Base-by-base conservation (phyloP, 2,888 invertebrate genomes). In the Bombylius major region DNA sequence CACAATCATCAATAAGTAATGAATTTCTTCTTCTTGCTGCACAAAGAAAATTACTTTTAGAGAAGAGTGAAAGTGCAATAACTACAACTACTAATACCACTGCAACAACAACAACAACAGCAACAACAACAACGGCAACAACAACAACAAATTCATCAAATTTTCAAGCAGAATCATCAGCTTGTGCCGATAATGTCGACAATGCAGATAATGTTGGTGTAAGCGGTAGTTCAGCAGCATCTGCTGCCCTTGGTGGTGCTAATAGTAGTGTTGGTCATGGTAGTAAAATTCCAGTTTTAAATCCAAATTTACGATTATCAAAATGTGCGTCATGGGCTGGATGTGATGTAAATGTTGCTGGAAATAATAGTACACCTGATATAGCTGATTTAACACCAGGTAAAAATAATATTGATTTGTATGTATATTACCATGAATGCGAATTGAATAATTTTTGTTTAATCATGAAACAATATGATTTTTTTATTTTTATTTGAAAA, bases 311-410 rank as follows among this genome's bases (percentile, higher is more conserved):
- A 62, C 72, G 82, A 48, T 76, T 84, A 53, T 81, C 83, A 59
- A 85, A 86, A 70, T 84, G 85, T 72, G 82, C 84, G 69, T 82
- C 84, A 42, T 83, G 86, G 86, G 81, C 82, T 57, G 79, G 79
- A 66, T 79, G 78, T 44, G 78, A 79, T 62, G 55, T 64, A 60
- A 57, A 65, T 57, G 59, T 60, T 47, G 47, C 47, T 47, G n/a
- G n/a, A 11, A 14, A 46, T 46, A 51, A 45, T 13, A 47, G 23
- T 51, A 65, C 63, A 64, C 62, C 69, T 57, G 75, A 67, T 66
- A 75, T 66, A 47, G 67, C 70, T 60, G 81, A 81, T 60, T 72
- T 81, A 55, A 81, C 80, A 52, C 80, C 81, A 62, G 81, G 81
- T 81, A 65, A 62, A 68, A 67, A 49, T 56, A 50, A 45, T 45